These are phyloP conservation scores for Pagetopsis macropterus DNA, from an alignment of 2,797 vertebrate genomes.

Conservation along the genomic window DNA sequence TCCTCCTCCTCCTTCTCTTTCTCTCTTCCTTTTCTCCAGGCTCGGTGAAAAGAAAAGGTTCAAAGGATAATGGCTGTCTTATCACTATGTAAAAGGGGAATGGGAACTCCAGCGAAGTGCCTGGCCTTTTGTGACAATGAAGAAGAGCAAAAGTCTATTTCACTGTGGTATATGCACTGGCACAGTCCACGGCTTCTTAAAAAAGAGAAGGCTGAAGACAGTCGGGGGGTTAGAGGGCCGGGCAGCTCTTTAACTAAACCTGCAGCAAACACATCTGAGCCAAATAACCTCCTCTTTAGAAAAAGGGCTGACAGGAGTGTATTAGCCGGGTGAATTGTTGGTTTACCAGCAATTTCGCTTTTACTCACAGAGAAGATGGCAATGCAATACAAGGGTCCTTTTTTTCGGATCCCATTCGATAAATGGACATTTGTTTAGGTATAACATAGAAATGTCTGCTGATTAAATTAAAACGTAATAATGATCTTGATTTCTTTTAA, in stretches of 20 bases:
- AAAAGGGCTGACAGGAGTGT: slow-evolving; percentile 27
- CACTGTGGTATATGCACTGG: slow-evolving; percentile 71
- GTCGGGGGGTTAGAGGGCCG: slow-evolving; percentile 51
- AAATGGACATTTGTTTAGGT: slow-evolving; percentile 11
- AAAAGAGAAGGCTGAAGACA: slow-evolving; percentile 66
- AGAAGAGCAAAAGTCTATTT: slow-evolving; percentile 83
- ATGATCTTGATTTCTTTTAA: neutral
- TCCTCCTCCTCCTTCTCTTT: slow-evolving; percentile 79
- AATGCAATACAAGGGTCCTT: slow-evolving; percentile 7
- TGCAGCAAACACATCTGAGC: slow-evolving; percentile 63
- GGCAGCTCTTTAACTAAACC: slow-evolving; percentile 74
- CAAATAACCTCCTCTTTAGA: slow-evolving; percentile 57
- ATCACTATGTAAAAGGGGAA: slow-evolving; percentile 86
- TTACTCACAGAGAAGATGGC: slow-evolving; percentile 16
- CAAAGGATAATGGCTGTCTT: slow-evolving; percentile 86
- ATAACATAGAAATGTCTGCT: neutral
- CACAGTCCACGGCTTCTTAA: slow-evolving; percentile 76
- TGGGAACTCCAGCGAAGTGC: slow-evolving; percentile 81
- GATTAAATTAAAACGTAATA: slow-evolving; percentile 9
- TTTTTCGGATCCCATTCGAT: slow-evolving; percentile 21
- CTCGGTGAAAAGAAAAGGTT: slow-evolving; percentile 80
- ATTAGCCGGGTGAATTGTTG: slow-evolving; percentile 44
- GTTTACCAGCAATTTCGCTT: slow-evolving; percentile 32
- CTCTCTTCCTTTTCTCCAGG: slow-evolving; percentile 79
- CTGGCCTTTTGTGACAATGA: slow-evolving; percentile 84